These are phyloP conservation scores for Neoarius graeffei DNA, from an alignment of 2,113 vertebrate genomes.

Conservation along the genomic window DNA sequence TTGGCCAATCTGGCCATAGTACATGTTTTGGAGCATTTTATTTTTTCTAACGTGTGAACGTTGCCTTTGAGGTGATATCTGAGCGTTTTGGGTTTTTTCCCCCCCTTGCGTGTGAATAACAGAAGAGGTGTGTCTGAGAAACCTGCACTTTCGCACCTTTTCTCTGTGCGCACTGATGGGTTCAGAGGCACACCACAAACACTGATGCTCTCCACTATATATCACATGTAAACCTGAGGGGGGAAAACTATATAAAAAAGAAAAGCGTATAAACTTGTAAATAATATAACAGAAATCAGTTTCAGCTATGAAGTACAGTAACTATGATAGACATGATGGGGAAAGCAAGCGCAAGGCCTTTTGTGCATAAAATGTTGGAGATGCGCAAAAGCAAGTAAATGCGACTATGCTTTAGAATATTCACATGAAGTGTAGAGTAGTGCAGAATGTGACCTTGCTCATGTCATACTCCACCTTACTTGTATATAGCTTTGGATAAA, in stretches of 20 bases:
- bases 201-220: neutral
- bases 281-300: neutral
- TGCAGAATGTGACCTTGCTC: neutral
- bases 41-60: neutral
- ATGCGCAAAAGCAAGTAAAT: neutral
- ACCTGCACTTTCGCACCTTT: constrained; percentile 16
- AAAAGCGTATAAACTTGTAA: neutral
- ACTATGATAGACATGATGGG: neutral
- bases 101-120: neutral
- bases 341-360: neutral
- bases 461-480: neutral
- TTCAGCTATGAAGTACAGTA: too few species aligned
- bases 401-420: neutral
- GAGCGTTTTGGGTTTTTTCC: neutral
- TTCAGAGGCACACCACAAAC: neutral
- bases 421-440: neutral
- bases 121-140: constrained; percentile 7
- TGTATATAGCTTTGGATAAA: neutral
- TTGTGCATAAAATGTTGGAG: neutral
- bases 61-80: neutral
- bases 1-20: constrained; percentile 67
- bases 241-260: neutral
- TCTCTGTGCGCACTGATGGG: neutral
- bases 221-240: neutral
- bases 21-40: constrained; percentile 51